Conservation (phyloP, 2,888 invertebrate genomes). For the Sycophila texana region DNA sequence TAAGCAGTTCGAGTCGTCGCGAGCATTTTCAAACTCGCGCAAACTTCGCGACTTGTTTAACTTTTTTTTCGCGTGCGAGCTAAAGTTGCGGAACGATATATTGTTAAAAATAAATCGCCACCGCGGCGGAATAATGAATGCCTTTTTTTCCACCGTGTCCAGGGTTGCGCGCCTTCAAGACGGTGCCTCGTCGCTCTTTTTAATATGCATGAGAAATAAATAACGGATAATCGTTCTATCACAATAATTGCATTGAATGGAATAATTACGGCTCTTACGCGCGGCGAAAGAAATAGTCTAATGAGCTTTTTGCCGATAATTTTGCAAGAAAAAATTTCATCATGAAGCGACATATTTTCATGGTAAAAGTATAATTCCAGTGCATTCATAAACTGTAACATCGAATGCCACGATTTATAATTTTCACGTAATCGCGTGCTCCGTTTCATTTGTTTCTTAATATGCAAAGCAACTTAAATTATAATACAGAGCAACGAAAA, state of each 20-base stretch:
- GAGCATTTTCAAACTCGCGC: no score
- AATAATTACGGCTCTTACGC: constrained; percentile 31
- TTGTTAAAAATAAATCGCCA: not conserved
- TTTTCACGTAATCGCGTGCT: constrained; percentile 1
- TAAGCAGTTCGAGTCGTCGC: not conserved
- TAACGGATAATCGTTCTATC: not conserved
- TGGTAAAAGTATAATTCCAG: not conserved
- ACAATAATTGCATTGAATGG: constrained; percentile 30
- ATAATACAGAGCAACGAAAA: not conserved
- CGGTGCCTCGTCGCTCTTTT: not conserved
- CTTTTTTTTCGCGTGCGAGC: not conserved
- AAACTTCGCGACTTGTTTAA: not conserved
- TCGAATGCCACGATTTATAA: not conserved
- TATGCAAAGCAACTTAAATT: not conserved
- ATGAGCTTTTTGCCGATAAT: constrained; percentile 24
- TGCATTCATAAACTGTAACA: not conserved
- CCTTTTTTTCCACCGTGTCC: not conserved
- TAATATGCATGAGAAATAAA: not conserved
- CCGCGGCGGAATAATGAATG: not conserved
- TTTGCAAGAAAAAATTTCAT: constrained; percentile 21
- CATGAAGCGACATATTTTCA: constrained; percentile 17
- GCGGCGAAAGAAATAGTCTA: constrained; percentile 7
- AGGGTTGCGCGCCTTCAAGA: not conserved
- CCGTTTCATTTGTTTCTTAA: not conserved
- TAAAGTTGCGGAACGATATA: not conserved